A percentile compares a stretch with the other conserved stretches of the same genome.
These are phyloP conservation scores for Centrocercus urophasianus DNA, from an alignment of 2,113 vertebrate species.

Conservation along the genomic window DNA sequence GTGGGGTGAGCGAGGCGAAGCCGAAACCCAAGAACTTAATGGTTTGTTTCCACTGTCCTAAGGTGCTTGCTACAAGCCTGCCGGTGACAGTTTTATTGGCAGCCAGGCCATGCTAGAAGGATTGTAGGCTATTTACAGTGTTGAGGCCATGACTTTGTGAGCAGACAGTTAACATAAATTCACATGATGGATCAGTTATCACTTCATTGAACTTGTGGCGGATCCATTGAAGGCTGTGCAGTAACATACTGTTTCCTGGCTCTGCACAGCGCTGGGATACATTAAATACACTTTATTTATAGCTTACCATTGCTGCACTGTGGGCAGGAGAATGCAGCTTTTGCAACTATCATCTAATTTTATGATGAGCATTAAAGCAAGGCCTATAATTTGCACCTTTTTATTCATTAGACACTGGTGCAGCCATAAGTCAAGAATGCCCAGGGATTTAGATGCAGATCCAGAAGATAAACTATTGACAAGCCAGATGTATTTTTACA, in stretches of 20 bases:
- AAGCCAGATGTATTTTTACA: conserved; percentile 89
- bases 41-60: conserved; percentile 77
- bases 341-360: conserved; percentile 87
- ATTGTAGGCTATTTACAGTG: conserved; percentile 83
- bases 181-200: conserved; percentile 87
- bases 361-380: conserved; percentile 86
- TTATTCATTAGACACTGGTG: conserved; percentile 87
- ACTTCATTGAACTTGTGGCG: conserved; percentile 85
- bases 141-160: conserved; percentile 82
- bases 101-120: conserved; percentile 77
- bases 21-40: conserved; percentile 56
- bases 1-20: neutral
- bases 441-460: conserved; percentile 84
- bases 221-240: conserved; percentile 82
- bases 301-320: conserved; percentile 73
- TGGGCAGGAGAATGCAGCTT: conserved; percentile 84
- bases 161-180: conserved; percentile 89
- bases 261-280: conserved; percentile 78
- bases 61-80: conserved; percentile 73
- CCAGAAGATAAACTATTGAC: conserved; percentile 88
- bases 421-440: conserved; percentile 85
- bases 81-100: conserved; percentile 85
- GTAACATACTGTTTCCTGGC: conserved; percentile 80
- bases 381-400: conserved; percentile 87
- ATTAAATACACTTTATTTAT: conserved; percentile 91